Percentiles rank a stretch among this genome's conserved stretches.
phyloP scores from a whole-genome alignment of 2,888 invertebrate genomes.

The Dryadula phaetusa region DNA sequence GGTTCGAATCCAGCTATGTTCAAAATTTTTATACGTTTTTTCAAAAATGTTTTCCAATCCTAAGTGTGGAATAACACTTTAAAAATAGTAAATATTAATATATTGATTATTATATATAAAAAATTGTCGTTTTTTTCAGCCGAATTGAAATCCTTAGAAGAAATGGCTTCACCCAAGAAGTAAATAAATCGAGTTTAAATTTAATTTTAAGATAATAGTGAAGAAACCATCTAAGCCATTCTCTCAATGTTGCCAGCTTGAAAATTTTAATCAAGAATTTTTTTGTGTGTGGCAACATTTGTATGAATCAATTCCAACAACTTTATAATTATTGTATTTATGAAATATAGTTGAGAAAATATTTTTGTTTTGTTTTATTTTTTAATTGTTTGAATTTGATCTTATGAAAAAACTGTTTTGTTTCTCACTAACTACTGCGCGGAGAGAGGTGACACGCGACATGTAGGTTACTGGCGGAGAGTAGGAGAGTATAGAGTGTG shows the following conservation, averaged over 20 bases:
- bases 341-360: conserved; percentile 65
- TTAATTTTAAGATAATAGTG: conserved; percentile 66
- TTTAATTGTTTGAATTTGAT: too few species aligned
- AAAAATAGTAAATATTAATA: too few species aligned
- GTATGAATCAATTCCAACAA: conserved; percentile 58
- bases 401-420: too few species aligned
- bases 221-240: conserved; percentile 52
- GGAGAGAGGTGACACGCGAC: too few species aligned
- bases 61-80: too few species aligned
- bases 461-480: too few species aligned
- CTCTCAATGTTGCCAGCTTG: not conserved
- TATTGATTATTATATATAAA: too few species aligned
- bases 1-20: too few species aligned
- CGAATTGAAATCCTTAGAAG: conserved; percentile 74
- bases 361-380: not conserved
- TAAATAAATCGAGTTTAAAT: conserved; percentile 51
- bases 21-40: too few species aligned
- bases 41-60: too few species aligned
- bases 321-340: conserved; percentile 63
- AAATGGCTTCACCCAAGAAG: conserved; percentile 62
- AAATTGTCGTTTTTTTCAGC: conserved; percentile 70
- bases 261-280: conserved; percentile 6
- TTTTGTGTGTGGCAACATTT: conserved; percentile 51
- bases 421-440: too few species aligned
- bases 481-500: too few species aligned